These are phyloP conservation scores for Pagrus major DNA, from an alignment of 2,113 vertebrate genomes.

Conservation along the genomic window DNA sequence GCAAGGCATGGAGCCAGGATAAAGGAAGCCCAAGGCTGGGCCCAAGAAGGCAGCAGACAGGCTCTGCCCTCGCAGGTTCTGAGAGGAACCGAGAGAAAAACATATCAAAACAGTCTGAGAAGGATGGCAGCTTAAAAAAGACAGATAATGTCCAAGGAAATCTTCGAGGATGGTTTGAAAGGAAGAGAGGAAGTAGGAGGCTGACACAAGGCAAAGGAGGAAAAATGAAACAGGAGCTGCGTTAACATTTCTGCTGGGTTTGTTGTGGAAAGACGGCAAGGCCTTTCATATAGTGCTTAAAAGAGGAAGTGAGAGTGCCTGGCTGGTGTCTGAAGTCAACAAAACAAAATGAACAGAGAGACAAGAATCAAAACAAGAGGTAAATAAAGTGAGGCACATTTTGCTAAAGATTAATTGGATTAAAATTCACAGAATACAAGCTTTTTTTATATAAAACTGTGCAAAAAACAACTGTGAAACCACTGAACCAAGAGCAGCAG, in stretches of 20 bases:
- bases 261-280: constrained; percentile 30
- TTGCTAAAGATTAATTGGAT: background rate
- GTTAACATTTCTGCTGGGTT: constrained; percentile 48
- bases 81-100: background rate
- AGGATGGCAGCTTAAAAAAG: constrained; percentile 28
- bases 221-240: constrained; percentile 25
- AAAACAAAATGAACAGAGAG: constrained; percentile 36
- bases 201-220: background rate
- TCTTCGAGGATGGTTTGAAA: constrained; percentile 47
- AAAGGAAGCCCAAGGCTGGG: constrained; percentile 53
- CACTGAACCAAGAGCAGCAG: constrained; percentile 11
- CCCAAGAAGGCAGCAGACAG: constrained; percentile 15
- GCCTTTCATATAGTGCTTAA: constrained; percentile 12
- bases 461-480: constrained; percentile 54
- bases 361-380: constrained; percentile 3
- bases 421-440: background rate
- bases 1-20: constrained; percentile 38
- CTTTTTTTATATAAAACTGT: constrained; percentile 24
- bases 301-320: constrained; percentile 44
- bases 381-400: constrained; percentile 22
- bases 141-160: constrained; percentile 34
- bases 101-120: constrained; percentile 47
- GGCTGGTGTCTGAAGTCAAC: constrained; percentile 45
- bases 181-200: constrained; percentile 16
- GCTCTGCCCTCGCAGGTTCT: constrained; percentile 18